These are phyloP conservation scores for Zaprionus davidi DNA, from an alignment of 1,140 invertebrate genomes.

Conservation along the genomic window DNA sequence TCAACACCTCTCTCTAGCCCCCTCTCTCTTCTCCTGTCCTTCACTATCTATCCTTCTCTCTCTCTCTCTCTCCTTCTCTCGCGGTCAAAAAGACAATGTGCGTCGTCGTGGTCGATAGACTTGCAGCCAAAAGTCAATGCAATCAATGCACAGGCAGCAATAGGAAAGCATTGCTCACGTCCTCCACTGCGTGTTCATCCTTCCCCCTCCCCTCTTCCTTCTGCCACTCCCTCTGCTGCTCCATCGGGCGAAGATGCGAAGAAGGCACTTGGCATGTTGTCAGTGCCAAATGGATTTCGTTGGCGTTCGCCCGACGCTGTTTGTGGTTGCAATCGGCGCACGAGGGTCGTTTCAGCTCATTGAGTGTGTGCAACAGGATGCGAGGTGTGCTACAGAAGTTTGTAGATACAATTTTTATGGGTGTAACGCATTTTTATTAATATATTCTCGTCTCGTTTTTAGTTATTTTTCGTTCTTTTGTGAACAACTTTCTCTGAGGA, in stretches of 20 bases:
- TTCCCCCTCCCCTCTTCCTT: neutral
- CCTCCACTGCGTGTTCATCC: neutral
- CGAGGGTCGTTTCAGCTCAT: constrained; percentile 13
- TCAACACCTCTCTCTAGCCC: neutral
- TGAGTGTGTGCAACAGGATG: neutral
- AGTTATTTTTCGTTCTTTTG: no score
- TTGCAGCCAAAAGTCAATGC: constrained; percentile 53
- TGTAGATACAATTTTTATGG: neutral
- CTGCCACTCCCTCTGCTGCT: neutral
- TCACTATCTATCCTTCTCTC: neutral
- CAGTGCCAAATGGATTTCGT: constrained; percentile 43
- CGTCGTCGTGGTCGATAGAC: constrained; percentile 21
- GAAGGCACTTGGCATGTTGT: constrained; percentile 51
- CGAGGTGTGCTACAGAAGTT: neutral
- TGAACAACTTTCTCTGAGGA: no score
- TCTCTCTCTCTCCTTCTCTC: constrained; percentile 20
- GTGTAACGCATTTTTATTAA: neutral
- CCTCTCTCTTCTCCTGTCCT: no score
- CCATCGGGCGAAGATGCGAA: constrained; percentile 23
- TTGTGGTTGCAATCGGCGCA: constrained; percentile 14
- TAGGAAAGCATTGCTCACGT: constrained; percentile 41
- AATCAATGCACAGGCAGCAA: constrained; percentile 47
- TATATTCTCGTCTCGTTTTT: neutral
- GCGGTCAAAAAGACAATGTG: constrained; percentile 53
- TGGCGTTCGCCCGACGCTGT: constrained; percentile 18